phyloP scores from a whole-genome alignment of 2,797 vertebrate genomes.

The Acanthurus leucopareius region DNA sequence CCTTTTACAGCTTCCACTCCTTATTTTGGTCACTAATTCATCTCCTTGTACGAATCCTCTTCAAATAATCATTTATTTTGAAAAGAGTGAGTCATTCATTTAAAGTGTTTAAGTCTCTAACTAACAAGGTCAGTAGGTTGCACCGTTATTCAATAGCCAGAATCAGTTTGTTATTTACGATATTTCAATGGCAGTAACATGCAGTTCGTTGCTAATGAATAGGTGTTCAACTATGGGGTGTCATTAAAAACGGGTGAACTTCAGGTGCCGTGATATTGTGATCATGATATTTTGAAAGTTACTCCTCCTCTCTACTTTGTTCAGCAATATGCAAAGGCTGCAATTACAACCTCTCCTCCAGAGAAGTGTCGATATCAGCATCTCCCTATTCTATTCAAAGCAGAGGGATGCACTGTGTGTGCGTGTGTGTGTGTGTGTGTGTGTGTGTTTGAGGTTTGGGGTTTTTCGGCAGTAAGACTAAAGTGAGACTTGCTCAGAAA shows the following conservation, averaged over 20 bases:
- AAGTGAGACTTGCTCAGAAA: constrained; percentile 46
- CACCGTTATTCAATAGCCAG: background rate
- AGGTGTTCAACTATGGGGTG: background rate
- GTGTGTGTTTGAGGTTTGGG: constrained; percentile 2
- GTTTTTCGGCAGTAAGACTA: constrained; percentile 21
- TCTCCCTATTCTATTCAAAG: no score
- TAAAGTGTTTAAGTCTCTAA: background rate
- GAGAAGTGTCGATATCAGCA: constrained; percentile 1
- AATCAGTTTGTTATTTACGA: background rate
- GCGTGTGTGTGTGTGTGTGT: background rate
- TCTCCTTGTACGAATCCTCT: background rate
- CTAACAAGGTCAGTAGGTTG: background rate
- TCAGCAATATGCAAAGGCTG: constrained; percentile 56
- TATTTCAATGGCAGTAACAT: background rate
- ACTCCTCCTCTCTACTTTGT: constrained; percentile 10
- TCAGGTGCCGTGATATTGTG: constrained; percentile 15
- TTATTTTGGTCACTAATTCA: background rate
- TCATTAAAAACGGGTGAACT: background rate
- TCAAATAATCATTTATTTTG: background rate
- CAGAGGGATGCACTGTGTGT: constrained; percentile 12
- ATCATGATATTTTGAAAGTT: constrained; percentile 16
- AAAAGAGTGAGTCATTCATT: background rate
- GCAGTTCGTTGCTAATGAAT: background rate
- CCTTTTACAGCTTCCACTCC: background rate
- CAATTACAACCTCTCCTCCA: constrained; percentile 37